A percentile compares a stretch with the other conserved stretches of the same genome.
Conservation (phyloP, 2,797 vertebrate genomes). For the Poeciliopsis gracilis region DNA sequence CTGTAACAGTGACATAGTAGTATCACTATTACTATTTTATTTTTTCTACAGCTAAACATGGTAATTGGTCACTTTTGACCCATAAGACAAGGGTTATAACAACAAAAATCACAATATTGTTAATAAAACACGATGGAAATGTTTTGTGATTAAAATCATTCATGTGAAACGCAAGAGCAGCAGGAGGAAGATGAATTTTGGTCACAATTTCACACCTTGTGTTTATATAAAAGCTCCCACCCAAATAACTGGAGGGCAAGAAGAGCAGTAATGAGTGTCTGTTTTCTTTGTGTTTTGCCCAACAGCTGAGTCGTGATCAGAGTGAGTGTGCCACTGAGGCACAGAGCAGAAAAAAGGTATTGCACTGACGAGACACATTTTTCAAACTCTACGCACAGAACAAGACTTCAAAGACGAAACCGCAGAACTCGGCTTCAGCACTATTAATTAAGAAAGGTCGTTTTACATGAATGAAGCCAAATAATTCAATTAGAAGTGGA, state of each 20-base stretch:
- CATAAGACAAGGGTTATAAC: too few species aligned
- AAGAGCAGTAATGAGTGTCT: slow-evolving; percentile 67
- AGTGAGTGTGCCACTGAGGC: slow-evolving; percentile 44
- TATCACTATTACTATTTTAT: too few species aligned
- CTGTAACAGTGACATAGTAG: too few species aligned
- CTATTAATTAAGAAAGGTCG: slow-evolving; percentile 56
- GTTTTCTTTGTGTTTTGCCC: slow-evolving; percentile 69
- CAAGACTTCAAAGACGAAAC: slow-evolving; percentile 65
- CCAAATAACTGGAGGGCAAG: slow-evolving; percentile 54
- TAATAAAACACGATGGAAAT: background rate
- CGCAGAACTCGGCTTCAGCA: slow-evolving; percentile 36
- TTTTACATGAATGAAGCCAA: slow-evolving; percentile 47
- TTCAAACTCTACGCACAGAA: slow-evolving; percentile 50
- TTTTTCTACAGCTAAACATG: too few species aligned
- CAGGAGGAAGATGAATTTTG: background rate
- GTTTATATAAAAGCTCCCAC: background rate
- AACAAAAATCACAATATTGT: background rate
- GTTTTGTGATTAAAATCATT: background rate
- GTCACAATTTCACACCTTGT: background rate
- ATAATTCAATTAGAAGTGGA: slow-evolving; percentile 55
- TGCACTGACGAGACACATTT: slow-evolving; percentile 49
- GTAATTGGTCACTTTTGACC: too few species aligned
- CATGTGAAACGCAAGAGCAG: background rate
- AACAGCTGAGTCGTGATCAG: slow-evolving; percentile 70
- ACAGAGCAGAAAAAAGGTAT: slow-evolving; percentile 38